These are phyloP conservation scores for Cheilosia soror DNA, from an alignment of 2,888 invertebrate genomes.

Conservation along the genomic window DNA sequence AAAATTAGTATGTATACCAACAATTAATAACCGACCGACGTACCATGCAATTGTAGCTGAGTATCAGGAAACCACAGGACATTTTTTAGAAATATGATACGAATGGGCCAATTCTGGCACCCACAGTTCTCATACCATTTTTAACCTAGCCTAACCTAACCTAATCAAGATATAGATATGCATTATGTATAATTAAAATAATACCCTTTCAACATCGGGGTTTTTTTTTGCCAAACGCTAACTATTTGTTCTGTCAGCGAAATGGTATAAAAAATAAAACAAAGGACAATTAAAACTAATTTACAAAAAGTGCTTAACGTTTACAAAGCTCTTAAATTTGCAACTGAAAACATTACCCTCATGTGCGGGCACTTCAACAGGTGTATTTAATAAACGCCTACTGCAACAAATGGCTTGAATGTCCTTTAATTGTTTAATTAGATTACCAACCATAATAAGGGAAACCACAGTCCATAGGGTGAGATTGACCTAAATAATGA, in stretches of 20 bases:
- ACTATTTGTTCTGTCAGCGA: neutral
- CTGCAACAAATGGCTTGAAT: neutral
- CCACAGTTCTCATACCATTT: no score
- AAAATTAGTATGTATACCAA: no score
- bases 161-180: no score
- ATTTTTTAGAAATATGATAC: no score
- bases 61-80: no score
- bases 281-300: conserved; percentile 33
- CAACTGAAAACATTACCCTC: conserved; percentile 2
- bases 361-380: conserved; percentile 14
- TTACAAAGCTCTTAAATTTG: conserved; percentile 4
- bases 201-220: no score
- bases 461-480: neutral
- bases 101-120: no score
- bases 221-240: neutral
- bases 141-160: no score
- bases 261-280: neutral
- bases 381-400: neutral
- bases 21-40: no score
- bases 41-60: no score
- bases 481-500: neutral
- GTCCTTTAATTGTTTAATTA: conserved; percentile 23
- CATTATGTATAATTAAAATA: no score
- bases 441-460: neutral
- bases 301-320: conserved; percentile 34